Conservation (phyloP, 2,113 vertebrate genomes). For the Lipotes vexillifer region DNA sequence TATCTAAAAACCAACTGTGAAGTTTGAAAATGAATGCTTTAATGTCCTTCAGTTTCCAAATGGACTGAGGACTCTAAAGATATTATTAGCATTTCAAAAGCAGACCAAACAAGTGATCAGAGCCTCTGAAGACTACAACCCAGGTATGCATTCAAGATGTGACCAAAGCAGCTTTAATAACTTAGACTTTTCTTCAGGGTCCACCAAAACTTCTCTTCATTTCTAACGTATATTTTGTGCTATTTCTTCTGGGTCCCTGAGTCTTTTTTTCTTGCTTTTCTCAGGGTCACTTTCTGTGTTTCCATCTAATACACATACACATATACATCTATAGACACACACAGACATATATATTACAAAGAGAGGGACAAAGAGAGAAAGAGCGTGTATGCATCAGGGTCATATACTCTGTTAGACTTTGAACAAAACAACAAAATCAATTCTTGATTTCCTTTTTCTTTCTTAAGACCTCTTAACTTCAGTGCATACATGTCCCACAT, state of each 20-base stretch:
- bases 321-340: neutral
- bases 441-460: neutral
- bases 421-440: neutral
- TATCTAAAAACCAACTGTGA: neutral
- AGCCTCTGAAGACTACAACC: neutral
- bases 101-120: neutral
- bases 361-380: neutral
- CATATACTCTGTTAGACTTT: neutral
- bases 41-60: neutral
- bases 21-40: neutral
- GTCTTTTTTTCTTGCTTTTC: neutral
- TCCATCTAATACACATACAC: neutral
- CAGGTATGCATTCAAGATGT: accelerated
- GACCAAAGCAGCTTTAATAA: neutral
- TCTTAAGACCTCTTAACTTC: neutral
- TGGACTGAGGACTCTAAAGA: neutral
- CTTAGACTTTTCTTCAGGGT: neutral
- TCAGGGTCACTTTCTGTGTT: neutral
- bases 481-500: neutral
- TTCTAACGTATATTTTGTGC: neutral
- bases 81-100: conserved; percentile 42
- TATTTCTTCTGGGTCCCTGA: neutral
- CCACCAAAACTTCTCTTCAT: neutral
- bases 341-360: neutral
- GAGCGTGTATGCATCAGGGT: neutral